Conservation (phyloP, 2,888 invertebrate genomes). For the Hirtodrosophila alboralis region DNA sequence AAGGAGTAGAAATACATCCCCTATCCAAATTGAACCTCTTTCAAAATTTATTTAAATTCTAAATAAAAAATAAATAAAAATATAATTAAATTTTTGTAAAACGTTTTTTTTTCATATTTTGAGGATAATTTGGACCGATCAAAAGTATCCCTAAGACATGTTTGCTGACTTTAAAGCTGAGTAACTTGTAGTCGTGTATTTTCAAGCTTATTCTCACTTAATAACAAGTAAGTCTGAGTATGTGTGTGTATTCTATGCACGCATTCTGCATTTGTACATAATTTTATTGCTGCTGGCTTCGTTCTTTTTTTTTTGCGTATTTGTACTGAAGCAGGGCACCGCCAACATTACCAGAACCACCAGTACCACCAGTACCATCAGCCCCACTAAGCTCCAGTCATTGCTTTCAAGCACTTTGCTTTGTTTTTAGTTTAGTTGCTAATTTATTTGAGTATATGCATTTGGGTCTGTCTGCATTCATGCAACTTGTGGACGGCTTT, state of each 20-base stretch:
- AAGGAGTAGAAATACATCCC: no score
- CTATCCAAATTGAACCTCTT: no score
- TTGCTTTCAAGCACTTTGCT: slow-evolving; percentile 33
- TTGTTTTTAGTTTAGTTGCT: slow-evolving; percentile 73
- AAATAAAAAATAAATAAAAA: no score
- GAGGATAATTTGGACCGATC: no score
- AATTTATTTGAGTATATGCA: slow-evolving; percentile 75
- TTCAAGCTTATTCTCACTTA: no score
- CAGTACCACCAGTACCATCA: not conserved
- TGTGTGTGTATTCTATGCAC: slow-evolving; percentile 48
- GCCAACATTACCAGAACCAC: not conserved
- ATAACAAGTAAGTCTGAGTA: slow-evolving; percentile 12
- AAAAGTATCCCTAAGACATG: no score
- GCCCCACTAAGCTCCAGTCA: not conserved
- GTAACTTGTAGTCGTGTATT: no score
- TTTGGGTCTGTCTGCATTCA: slow-evolving; percentile 59
- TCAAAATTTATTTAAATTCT: no score
- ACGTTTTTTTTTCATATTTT: no score
- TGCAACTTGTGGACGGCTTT: slow-evolving; percentile 37
- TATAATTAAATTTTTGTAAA: no score
- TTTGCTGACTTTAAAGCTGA: no score
- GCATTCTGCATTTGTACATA: slow-evolving; percentile 59
- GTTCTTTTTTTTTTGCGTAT: slow-evolving; percentile 16
- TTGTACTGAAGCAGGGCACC: slow-evolving; percentile 19
- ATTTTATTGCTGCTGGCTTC: slow-evolving; percentile 53